Conservation (phyloP, 2,113 vertebrate genomes). For the Ptychochromis oligacanthus region DNA sequence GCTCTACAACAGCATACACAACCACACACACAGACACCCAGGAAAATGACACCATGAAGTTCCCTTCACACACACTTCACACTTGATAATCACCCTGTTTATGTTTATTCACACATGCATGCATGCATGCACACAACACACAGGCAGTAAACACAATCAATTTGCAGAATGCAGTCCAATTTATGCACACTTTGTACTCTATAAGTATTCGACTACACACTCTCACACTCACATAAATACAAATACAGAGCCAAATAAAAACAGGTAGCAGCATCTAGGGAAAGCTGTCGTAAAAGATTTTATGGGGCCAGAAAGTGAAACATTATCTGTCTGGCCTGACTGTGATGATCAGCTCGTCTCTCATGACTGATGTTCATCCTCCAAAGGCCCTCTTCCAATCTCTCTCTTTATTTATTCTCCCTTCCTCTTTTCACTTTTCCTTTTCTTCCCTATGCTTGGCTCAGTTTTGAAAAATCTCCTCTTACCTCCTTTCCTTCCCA, state of each 20-base stretch:
- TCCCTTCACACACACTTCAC: slow-evolving; percentile 35
- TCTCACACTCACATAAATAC: slow-evolving; percentile 27
- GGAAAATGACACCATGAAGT: slow-evolving; percentile 27
- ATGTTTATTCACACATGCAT: slow-evolving; percentile 22
- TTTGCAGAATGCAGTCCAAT: background rate
- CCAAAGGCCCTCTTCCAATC: slow-evolving; percentile 8
- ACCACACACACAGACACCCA: background rate
- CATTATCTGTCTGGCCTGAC: slow-evolving; percentile 60
- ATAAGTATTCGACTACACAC: slow-evolving; percentile 14
- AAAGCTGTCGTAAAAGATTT: slow-evolving; percentile 65
- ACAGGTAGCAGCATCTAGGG: slow-evolving; percentile 52
- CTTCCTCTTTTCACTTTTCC: background rate
- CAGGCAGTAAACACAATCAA: background rate
- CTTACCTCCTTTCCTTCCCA: background rate
- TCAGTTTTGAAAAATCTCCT: slow-evolving; percentile 3
- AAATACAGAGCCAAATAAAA: slow-evolving; percentile 60
- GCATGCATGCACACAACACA: background rate
- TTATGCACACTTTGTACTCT: slow-evolving; percentile 13
- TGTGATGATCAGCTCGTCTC: slow-evolving; percentile 59
- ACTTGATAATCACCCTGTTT: slow-evolving; percentile 35
- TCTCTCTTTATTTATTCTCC: background rate
- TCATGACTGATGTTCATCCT: slow-evolving; percentile 53
- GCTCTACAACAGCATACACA: slow-evolving; percentile 6
- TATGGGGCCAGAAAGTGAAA: slow-evolving; percentile 64
- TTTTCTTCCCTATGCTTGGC: background rate